Evolutionary conservation across 2,113 vertebrate genomes (phyloP).

Genomic region (Eleginops maclovinus): DNA sequence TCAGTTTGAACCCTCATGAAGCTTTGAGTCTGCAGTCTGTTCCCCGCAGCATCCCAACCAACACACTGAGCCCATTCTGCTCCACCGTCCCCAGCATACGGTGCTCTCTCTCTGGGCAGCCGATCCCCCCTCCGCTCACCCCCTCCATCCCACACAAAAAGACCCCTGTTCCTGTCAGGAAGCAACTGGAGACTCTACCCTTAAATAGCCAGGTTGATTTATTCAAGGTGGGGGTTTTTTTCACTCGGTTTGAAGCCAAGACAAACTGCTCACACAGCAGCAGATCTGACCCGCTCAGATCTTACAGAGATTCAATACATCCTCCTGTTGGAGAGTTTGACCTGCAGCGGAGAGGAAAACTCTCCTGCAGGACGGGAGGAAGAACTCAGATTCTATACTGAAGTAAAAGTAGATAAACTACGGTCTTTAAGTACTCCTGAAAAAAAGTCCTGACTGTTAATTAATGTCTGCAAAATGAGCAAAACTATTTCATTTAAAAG

Average conservation of each 20-base stretch:
- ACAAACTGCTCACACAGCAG: slow-evolving; percentile 61
- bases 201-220: slow-evolving; percentile 69
- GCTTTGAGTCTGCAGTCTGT: slow-evolving; percentile 18
- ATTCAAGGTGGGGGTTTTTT: slow-evolving; percentile 32
- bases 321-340: slow-evolving; percentile 2
- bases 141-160: slow-evolving; percentile 69
- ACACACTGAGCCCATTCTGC: slow-evolving; percentile 69
- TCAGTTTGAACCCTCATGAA: background rate
- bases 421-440: too few relatives aligned
- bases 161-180: slow-evolving; percentile 79
- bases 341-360: background rate
- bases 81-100: slow-evolving; percentile 24
- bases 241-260: slow-evolving; percentile 46
- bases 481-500: too few relatives aligned
- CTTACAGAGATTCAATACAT: slow-evolving; percentile 25
- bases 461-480: too few relatives aligned
- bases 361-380: background rate
- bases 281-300: slow-evolving; percentile 52
- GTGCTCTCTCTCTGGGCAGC: slow-evolving; percentile 21
- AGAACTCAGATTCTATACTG: too few relatives aligned
- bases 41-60: slow-evolving; percentile 16
- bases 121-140: slow-evolving; percentile 23
- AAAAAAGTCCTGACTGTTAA: too few relatives aligned
- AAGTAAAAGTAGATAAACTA: too few relatives aligned
- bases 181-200: slow-evolving; percentile 51